Percentiles rank a stretch among this genome's conserved stretches.
These are phyloP conservation scores for Trilocha varians DNA, from an alignment of 2,888 invertebrate species.

Conservation along the genomic window DNA sequence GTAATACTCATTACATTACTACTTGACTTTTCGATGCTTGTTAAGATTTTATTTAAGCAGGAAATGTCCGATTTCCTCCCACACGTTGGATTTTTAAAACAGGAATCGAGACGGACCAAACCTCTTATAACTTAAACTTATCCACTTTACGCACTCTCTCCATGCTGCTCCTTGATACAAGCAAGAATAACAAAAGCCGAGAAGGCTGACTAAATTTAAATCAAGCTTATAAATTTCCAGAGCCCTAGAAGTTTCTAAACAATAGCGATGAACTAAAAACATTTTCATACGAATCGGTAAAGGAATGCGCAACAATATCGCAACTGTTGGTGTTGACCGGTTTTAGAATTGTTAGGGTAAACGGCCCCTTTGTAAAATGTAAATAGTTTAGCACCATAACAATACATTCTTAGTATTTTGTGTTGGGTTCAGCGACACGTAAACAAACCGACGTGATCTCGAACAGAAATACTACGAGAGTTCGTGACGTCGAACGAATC, in stretches of 20 bases:
- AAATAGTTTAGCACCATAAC: constrained; percentile 44
- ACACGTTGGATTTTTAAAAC: too few species aligned
- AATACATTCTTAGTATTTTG: constrained; percentile 56
- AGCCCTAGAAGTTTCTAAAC: background rate
- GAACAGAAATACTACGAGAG: constrained; percentile 21
- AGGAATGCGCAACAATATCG: background rate
- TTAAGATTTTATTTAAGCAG: too few species aligned
- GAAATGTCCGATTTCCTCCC: too few species aligned
- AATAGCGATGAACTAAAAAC: background rate
- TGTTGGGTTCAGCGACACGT: constrained; percentile 54
- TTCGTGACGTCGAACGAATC: constrained; percentile 19
- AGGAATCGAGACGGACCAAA: too few species aligned
- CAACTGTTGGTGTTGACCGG: constrained; percentile 34
- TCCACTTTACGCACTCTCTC: too few species aligned
- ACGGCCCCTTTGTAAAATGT: constrained; percentile 62
- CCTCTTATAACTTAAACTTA: too few species aligned
- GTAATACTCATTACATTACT: too few species aligned
- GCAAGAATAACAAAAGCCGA: too few species aligned
- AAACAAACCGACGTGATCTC: constrained; percentile 44
- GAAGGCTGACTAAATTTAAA: too few species aligned
- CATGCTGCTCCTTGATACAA: too few species aligned
- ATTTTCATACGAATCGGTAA: background rate
- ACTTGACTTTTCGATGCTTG: too few species aligned
- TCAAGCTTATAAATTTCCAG: too few species aligned
- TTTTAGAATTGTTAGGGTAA: constrained; percentile 48